phyloP scores from a whole-genome alignment of 2,113 vertebrate genomes.

The Dasyornis broadbenti region DNA sequence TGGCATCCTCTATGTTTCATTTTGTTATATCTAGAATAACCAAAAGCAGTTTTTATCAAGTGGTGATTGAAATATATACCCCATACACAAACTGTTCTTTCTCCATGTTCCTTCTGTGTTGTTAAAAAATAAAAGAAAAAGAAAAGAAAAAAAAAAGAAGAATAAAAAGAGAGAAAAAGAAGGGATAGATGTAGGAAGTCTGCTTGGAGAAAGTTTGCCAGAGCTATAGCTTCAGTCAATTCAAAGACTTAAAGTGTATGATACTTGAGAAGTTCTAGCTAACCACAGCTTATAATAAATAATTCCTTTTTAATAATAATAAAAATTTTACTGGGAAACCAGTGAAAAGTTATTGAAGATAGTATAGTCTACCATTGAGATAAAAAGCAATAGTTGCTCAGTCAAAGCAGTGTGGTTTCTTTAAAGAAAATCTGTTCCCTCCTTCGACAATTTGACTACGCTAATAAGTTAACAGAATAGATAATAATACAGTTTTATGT shows the following conservation, averaged over 20 bases:
- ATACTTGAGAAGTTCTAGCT: neutral
- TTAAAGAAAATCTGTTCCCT: neutral
- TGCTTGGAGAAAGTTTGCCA: neutral
- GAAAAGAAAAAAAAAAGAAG: accelerated
- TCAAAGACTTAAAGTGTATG: neutral
- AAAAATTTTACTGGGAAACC: neutral
- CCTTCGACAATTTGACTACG: neutral
- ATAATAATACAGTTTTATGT: neutral
- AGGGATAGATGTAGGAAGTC: neutral
- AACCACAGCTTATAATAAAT: neutral
- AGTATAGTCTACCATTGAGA: neutral
- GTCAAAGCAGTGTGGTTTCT: neutral
- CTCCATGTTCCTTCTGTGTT: neutral
- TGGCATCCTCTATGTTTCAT: neutral
- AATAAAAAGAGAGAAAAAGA: no score
- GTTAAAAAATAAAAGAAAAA: accelerated
- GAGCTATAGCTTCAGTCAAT: neutral
- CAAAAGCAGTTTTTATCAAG: neutral
- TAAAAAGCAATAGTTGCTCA: neutral
- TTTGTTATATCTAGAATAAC: neutral
- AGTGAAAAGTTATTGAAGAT: neutral
- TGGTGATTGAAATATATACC: neutral
- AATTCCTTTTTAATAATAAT: neutral
- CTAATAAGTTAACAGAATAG: neutral
- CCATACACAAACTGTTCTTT: neutral